Percentiles rank a stretch among this genome's conserved stretches.
Evolutionary conservation across 2,797 vertebrate genomes (phyloP).

Genomic region (Syngnathus rostellatus): DNA sequence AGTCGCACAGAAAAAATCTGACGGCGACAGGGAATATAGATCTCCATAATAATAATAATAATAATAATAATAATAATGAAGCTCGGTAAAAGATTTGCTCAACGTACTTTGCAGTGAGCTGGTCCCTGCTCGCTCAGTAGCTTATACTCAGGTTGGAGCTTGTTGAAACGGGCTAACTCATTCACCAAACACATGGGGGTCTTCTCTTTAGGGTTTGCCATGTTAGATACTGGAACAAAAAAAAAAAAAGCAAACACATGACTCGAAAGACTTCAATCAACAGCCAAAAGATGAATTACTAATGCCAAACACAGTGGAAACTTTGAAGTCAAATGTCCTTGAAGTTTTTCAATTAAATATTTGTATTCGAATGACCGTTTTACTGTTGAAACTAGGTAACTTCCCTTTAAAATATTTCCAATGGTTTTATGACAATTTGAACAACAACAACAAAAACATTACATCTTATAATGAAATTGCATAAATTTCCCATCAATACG

Average conservation of each 20-base stretch:
- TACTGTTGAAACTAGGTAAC: too few relatives aligned
- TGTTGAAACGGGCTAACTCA: conserved; percentile 98
- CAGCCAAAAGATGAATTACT: too few relatives aligned
- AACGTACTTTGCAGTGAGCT: conserved; percentile 85
- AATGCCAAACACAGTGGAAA: neutral
- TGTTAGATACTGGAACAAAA: conserved; percentile 79
- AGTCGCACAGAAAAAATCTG: conserved; percentile 91
- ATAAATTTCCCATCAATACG: neutral
- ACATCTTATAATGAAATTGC: neutral
- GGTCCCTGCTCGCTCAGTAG: conserved; percentile 90
- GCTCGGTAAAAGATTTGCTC: neutral
- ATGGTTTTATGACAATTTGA: too few relatives aligned
- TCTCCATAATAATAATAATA: too few relatives aligned
- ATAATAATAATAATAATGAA: neutral
- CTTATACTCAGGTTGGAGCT: conserved; percentile 92
- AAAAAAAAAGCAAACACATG: neutral
- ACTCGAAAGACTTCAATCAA: too few relatives aligned
- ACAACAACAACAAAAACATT: too few relatives aligned
- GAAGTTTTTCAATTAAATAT: too few relatives aligned
- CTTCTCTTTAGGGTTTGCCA: conserved; percentile 99
- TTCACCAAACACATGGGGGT: conserved; percentile 98
- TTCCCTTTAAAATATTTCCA: too few relatives aligned
- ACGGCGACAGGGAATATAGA: neutral
- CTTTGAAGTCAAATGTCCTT: neutral
- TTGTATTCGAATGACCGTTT: too few relatives aligned